Conservation (phyloP, 2,797 vertebrate genomes). For the Rhincodon typus region DNA sequence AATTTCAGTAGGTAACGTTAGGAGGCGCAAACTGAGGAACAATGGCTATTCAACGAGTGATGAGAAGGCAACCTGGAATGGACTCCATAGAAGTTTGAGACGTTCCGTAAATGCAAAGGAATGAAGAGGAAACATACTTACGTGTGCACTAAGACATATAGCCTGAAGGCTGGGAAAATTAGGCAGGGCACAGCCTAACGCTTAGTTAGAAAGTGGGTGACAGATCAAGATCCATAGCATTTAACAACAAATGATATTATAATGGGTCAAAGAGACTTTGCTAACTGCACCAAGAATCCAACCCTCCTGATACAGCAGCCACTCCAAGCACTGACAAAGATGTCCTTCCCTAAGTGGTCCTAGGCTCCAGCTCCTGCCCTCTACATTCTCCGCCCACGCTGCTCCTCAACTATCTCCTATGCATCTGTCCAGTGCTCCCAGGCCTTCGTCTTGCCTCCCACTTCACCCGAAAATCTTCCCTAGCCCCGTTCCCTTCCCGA, state of each 20-base stretch:
- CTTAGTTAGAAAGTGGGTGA: neutral
- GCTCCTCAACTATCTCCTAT: neutral
- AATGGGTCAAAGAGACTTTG: neutral
- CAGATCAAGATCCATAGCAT: neutral
- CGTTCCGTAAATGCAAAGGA: neutral
- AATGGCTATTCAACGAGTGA: neutral
- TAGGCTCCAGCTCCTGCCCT: neutral
- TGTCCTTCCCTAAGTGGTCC: neutral
- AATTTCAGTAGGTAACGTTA: neutral
- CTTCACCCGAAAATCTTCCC: neutral
- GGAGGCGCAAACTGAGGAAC: neutral
- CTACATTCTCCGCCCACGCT: neutral
- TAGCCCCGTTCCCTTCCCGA: neutral
- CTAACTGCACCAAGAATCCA: neutral
- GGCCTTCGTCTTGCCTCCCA: neutral
- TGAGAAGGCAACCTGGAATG: neutral
- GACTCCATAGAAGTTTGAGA: neutral
- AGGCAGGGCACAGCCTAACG: neutral
- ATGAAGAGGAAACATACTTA: neutral
- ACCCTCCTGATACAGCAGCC: neutral
- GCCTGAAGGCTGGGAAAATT: neutral
- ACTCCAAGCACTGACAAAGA: neutral
- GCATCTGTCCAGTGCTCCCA: neutral
- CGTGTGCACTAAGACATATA: neutral
- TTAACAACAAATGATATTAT: neutral